Percentiles rank a stretch among this genome's conserved stretches.
phyloP scores from a whole-genome alignment of 2,797 vertebrate genomes.

The Huso huso region DNA sequence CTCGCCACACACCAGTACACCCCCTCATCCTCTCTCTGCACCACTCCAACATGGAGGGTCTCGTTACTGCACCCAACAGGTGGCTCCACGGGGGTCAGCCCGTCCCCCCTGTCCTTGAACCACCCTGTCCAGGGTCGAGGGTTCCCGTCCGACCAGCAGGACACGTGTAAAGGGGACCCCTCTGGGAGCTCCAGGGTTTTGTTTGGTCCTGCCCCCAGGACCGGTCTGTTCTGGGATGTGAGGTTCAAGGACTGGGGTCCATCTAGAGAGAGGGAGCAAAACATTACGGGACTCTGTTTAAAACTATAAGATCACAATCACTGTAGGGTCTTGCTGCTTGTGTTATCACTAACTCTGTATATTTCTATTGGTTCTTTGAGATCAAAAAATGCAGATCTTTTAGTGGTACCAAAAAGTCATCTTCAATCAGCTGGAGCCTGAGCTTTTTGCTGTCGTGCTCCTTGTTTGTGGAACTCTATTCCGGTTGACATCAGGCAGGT shows the following conservation, averaged over 20 bases:
- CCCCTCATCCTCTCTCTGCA: constrained; percentile 13
- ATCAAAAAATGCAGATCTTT: too few species aligned
- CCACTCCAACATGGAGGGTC: background rate
- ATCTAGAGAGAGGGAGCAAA: background rate
- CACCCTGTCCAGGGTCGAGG: constrained; percentile 10
- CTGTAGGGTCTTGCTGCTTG: too few species aligned
- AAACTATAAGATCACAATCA: background rate
- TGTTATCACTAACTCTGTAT: too few species aligned
- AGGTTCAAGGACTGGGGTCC: constrained; percentile 9
- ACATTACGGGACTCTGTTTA: background rate
- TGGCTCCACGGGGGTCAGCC: background rate
- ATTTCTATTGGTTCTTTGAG: too few species aligned
- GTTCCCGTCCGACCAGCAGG: constrained; percentile 14
- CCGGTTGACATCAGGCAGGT: too few species aligned
- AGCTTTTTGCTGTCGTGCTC: too few species aligned
- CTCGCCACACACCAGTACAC: constrained; percentile 9
- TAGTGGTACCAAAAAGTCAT: too few species aligned
- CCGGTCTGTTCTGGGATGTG: background rate
- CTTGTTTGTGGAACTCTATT: too few species aligned
- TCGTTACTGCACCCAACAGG: background rate
- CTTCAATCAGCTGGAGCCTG: too few species aligned
- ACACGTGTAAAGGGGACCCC: constrained; percentile 1
- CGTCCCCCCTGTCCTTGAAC: background rate
- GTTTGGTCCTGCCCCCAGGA: background rate
- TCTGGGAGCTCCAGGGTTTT: background rate